These are phyloP conservation scores for Myxocyprinus asiaticus DNA, from an alignment of 2,113 vertebrate species.

Conservation along the genomic window DNA sequence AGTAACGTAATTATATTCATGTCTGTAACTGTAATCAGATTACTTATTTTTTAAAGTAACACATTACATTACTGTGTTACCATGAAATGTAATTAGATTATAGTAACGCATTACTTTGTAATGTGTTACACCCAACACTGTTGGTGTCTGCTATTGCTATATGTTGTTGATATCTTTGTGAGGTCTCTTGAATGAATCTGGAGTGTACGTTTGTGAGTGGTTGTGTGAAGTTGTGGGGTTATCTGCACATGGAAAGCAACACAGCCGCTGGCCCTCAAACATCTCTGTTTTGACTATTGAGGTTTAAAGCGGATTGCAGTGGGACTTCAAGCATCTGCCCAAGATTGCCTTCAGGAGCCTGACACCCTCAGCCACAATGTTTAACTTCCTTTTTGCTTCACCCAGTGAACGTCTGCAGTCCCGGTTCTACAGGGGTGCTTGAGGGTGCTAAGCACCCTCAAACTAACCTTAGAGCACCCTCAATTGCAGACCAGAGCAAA, in stretches of 20 bases:
- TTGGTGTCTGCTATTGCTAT: neutral
- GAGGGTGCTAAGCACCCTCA: too few species aligned
- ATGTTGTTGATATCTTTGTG: neutral
- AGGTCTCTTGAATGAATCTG: neutral
- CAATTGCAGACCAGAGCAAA: too few species aligned
- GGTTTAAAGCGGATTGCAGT: slow-evolving; percentile 57
- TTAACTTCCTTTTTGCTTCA: slow-evolving; percentile 53
- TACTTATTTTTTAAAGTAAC: too few species aligned
- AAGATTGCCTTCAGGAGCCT: slow-evolving; percentile 36
- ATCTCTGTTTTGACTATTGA: slow-evolving; percentile 62
- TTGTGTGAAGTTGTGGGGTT: slow-evolving; percentile 31
- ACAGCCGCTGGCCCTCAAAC: slow-evolving; percentile 58
- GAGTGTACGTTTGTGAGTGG: slow-evolving; percentile 12
- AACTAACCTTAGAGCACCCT: too few species aligned
- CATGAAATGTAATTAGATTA: too few species aligned
- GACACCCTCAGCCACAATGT: slow-evolving; percentile 38
- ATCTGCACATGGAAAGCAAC: slow-evolving; percentile 55
- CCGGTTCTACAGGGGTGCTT: too few species aligned
- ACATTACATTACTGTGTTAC: too few species aligned
- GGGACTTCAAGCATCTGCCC: slow-evolving; percentile 49
- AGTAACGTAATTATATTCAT: too few species aligned
- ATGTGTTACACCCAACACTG: neutral
- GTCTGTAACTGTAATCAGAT: too few species aligned
- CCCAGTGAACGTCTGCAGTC: too few species aligned
- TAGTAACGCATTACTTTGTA: too few species aligned